These are phyloP conservation scores for Pomacea canaliculata DNA, from an alignment of 2,888 invertebrate species.

Conservation along the genomic window DNA sequence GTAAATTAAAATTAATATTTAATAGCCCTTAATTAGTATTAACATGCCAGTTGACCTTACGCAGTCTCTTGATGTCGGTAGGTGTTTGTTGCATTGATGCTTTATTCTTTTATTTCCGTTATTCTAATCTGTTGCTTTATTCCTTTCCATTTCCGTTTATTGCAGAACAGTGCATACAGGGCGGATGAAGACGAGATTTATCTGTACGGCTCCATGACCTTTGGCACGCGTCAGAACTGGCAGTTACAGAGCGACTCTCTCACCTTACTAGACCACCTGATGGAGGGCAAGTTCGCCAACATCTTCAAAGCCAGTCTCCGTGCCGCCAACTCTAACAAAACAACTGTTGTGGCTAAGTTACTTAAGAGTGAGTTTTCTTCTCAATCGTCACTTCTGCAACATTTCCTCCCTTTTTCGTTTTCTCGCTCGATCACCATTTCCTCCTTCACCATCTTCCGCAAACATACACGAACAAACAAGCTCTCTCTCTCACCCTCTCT, in stretches of 20 bases:
- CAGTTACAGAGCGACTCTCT: constrained; percentile 7
- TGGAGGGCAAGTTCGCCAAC: constrained; percentile 29
- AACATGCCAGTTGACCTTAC: no score
- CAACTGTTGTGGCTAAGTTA: constrained; percentile 29
- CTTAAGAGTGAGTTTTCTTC: constrained; percentile 10
- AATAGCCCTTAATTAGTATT: no score
- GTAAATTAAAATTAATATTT: no score
- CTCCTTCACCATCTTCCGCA: no score
- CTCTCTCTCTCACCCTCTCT: no score
- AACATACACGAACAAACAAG: no score
- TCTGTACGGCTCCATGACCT: constrained; percentile 18
- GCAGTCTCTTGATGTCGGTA: no score
- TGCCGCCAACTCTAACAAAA: not conserved
- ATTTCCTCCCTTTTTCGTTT: no score
- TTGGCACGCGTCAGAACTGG: constrained; percentile 9
- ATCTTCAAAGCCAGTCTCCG: constrained; percentile 21
- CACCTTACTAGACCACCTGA: constrained; percentile 17
- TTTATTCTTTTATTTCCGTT: no score
- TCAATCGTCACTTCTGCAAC: no score
- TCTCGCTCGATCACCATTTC: no score
- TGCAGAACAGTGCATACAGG: constrained; percentile 1
- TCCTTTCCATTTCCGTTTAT: constrained; percentile 14
- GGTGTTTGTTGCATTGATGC: not conserved
- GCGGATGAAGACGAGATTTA: constrained; percentile 27
- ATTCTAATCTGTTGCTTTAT: constrained; percentile 9